phyloP scores from a whole-genome alignment of 2,113 vertebrate species.

The Apistogramma diplotaenia region DNA sequence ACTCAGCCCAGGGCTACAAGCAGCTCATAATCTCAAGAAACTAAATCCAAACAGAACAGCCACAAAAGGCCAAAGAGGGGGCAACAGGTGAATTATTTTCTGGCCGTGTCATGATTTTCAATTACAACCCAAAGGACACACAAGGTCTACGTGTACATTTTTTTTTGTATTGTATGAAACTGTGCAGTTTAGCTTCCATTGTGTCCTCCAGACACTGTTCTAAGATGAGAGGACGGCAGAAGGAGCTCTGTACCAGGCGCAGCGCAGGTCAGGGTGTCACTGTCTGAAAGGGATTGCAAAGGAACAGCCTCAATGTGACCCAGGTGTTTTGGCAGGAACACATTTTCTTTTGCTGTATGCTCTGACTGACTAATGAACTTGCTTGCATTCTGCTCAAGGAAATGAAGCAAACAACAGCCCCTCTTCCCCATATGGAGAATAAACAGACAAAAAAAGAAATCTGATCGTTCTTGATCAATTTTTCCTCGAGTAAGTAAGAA shows the following conservation, averaged over 20 bases:
- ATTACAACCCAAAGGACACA: slow-evolving; percentile 9
- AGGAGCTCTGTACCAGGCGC: neutral
- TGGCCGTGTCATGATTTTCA: slow-evolving; percentile 13
- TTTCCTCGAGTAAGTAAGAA: neutral
- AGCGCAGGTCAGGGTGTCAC: slow-evolving; percentile 40
- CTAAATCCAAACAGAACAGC: slow-evolving; percentile 27
- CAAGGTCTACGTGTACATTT: neutral
- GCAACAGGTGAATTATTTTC: slow-evolving; percentile 25
- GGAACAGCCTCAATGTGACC: slow-evolving; percentile 21
- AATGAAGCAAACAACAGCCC: neutral
- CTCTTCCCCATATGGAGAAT: neutral
- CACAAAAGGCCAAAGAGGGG: slow-evolving; percentile 8
- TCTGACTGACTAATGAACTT: slow-evolving; percentile 38
- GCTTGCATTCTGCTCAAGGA: neutral
- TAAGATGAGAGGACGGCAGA: slow-evolving; percentile 18
- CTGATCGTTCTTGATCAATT: too few species aligned
- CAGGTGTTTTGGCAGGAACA: slow-evolving; percentile 29
- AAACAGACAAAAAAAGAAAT: neutral
- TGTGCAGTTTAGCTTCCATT: neutral
- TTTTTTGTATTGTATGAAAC: neutral
- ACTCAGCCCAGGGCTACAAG: slow-evolving; percentile 1
- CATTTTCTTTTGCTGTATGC: slow-evolving; percentile 5
- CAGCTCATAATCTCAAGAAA: slow-evolving; percentile 31
- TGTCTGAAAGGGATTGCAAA: slow-evolving; percentile 5
- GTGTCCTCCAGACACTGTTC: slow-evolving; percentile 18